Percentiles rank a stretch among this genome's conserved stretches.
phyloP scores from a whole-genome alignment of 2,113 vertebrate species.

The Haemorhous mexicanus region DNA sequence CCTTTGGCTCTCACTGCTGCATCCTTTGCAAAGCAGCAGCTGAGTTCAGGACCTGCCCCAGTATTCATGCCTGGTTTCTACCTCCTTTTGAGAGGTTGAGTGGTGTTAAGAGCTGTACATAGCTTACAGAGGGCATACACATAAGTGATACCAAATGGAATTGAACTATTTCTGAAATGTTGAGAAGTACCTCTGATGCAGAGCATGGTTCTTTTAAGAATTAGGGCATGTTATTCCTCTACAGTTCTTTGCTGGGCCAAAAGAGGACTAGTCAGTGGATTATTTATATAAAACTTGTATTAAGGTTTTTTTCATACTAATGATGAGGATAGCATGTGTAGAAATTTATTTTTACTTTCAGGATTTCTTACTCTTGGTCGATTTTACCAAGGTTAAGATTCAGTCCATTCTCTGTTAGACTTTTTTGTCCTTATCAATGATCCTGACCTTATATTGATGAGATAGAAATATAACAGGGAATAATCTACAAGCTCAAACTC shows the following conservation, averaged over 20 bases:
- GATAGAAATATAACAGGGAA: not conserved
- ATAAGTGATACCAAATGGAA: not conserved
- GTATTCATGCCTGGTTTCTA: conserved; percentile 16
- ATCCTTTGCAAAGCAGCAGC: conserved; percentile 10
- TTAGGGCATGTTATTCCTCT: not conserved
- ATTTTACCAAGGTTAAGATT: not conserved
- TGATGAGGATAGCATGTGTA: not conserved
- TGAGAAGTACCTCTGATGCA: not conserved
- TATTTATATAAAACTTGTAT: not conserved
- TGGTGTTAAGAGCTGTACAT: not conserved
- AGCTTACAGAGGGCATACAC: not conserved
- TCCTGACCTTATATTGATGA: not conserved
- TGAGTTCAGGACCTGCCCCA: conserved; percentile 34
- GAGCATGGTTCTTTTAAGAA: not conserved
- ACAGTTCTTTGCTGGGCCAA: not conserved
- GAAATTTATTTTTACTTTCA: not conserved
- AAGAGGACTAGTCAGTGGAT: not conserved
- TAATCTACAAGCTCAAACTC: not conserved
- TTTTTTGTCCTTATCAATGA: not conserved
- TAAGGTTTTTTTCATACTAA: not conserved
- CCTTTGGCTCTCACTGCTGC: not conserved
- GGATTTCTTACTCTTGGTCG: not conserved
- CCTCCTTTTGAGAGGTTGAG: not conserved
- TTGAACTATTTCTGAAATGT: conserved; percentile 1
- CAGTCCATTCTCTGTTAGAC: not conserved